Evolutionary conservation across 2,888 invertebrate species (phyloP), one percentile per base, ranked within the genome.

Genomic region (Tubulanus polymorphus): DNA sequence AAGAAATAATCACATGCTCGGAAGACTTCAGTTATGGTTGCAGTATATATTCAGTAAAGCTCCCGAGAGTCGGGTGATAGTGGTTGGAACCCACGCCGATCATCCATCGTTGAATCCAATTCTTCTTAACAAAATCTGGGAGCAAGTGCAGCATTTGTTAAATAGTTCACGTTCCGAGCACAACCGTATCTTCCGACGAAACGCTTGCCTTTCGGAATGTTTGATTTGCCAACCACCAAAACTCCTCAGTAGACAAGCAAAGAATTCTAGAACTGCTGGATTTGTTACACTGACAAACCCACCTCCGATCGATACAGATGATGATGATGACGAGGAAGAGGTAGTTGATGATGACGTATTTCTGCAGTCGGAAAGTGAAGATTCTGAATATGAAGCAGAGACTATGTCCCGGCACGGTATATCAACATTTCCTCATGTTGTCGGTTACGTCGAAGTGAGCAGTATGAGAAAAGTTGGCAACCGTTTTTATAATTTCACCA

Each of bases 61-160:
- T 1, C 63, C 63, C 5, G 59, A 55, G 45, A 55, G 62, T 1
- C 52, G 60, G 46, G 62, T 63, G 20, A 52, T 63, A 15, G 61
- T 63, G 2, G 60, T 63, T 12, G 63, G 63, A 10, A 61, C 63
- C 3, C 63, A 63, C 30, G 63, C 63, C 5, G 63, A 63, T 45
- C 59, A 61, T 48, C 32, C 32, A 18, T 51, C 61, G 3, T 46
- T 63, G 30, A 57, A 55, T 29, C 18, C 48, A n/a, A 23, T 37
- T 20, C 35, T 54, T 10, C 56, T 62, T 27, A 51, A 62, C 45
- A 52, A 63, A 37, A 63, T 63, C 48, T 63, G 63, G 63, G 56
- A 60, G 20, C 56, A 58, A 47, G 28, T 63, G 26, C 35, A 60
- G n/a, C 32, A 28, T 15, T 37, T 63, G 51, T 45, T 63, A 10